These are phyloP conservation scores for Callosobruchus maculatus DNA, from an alignment of 2,888 invertebrate species.

Conservation along the genomic window DNA sequence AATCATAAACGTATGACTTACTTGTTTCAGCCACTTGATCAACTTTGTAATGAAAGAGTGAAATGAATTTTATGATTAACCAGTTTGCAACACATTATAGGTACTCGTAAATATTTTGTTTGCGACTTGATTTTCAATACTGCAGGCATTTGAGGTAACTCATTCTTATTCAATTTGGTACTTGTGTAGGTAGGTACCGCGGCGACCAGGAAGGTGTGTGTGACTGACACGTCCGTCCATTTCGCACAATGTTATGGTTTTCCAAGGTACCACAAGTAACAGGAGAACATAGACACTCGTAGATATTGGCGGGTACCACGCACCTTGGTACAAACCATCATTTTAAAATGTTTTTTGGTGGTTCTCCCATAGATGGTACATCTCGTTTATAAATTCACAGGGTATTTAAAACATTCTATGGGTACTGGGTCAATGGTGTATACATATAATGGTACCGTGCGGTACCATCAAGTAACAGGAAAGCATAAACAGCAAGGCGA, in stretches of 20 bases:
- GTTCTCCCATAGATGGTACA: neutral
- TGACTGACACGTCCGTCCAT: neutral
- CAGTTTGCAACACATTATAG: too few species aligned
- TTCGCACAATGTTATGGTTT: neutral
- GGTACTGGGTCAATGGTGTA: neutral
- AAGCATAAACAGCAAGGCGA: neutral
- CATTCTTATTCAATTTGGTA: neutral
- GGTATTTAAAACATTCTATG: neutral
- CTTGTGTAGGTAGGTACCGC: neutral
- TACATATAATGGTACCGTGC: slow-evolving; percentile 12
- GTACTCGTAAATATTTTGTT: too few species aligned
- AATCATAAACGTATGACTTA: too few species aligned
- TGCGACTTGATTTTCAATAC: too few species aligned
- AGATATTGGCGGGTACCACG: neutral
- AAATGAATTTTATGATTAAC: too few species aligned
- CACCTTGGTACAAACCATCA: neutral
- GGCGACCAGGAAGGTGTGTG: too few species aligned
- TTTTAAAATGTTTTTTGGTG: neutral
- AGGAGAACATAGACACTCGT: neutral
- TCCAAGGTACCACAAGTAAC: neutral
- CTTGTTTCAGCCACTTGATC: too few species aligned
- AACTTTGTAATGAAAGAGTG: too few species aligned
- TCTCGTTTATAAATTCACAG: neutral
- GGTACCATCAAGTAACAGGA: slow-evolving; percentile 9
- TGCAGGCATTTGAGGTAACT: neutral